Conservation (phyloP, 2,113 vertebrate species). For the Rafetus swinhoei region DNA sequence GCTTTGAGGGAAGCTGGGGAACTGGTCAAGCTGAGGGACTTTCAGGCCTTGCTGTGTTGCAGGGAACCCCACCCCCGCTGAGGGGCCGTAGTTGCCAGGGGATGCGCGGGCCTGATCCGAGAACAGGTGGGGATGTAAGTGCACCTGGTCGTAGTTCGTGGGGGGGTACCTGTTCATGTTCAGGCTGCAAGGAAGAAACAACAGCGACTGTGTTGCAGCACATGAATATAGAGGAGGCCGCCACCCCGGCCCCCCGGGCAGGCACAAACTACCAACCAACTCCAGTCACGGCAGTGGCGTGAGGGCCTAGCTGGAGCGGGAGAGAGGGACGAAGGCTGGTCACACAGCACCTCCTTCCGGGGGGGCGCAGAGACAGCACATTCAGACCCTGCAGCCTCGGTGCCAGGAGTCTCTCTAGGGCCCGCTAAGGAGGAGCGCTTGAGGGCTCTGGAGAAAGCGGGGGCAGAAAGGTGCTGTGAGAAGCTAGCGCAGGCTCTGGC, state of each 20-base stretch:
- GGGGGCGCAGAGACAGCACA: not conserved
- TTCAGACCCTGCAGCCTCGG: too few relatives aligned
- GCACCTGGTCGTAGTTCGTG: constrained; percentile 91
- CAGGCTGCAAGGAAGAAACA: constrained; percentile 76
- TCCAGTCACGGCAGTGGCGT: not conserved
- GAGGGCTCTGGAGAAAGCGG: not conserved
- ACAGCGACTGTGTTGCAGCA: fast-evolving
- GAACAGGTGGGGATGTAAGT: constrained; percentile 86
- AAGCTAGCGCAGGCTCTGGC: not conserved
- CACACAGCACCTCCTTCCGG: not conserved
- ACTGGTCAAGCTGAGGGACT: constrained; percentile 90
- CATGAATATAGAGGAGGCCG: not conserved
- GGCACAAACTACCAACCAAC: fast-evolving
- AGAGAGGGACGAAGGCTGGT: not conserved
- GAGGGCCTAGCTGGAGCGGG: too few relatives aligned
- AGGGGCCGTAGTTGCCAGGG: constrained; percentile 84
- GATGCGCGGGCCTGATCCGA: constrained; percentile 79
- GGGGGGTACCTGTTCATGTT: constrained; percentile 89
- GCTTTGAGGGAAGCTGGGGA: constrained; percentile 81
- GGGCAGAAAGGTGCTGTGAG: not conserved
- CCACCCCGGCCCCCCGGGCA: too few relatives aligned
- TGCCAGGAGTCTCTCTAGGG: too few relatives aligned
- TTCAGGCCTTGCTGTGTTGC: constrained; percentile 84
- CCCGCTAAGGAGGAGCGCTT: not conserved
- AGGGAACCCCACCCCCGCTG: constrained; percentile 83